Evolutionary conservation across 2,888 invertebrate species (phyloP), one percentile per base, ranked within the genome.

Genomic region (Taenaris catops): DNA sequence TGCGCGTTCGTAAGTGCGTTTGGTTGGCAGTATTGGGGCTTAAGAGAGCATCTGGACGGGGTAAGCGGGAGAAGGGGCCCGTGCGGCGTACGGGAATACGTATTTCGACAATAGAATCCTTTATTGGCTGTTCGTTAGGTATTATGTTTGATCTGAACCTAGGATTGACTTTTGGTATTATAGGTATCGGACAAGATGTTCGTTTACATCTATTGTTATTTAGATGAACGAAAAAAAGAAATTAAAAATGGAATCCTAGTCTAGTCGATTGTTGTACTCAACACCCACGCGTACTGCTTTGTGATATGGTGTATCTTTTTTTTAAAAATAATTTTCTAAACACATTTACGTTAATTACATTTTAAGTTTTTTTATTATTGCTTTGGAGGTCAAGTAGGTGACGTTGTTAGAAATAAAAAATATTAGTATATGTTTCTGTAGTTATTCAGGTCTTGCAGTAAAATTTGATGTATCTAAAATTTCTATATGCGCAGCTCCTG

Each of bases 121-220:
- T 64, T 63, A 64, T 63, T 63, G 55, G 51, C 53, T n/a, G n/a
- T n/a, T 51, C 38, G 59, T 61, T 68, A 71, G 64, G 63, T 58
- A 69, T 63, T 63, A 58, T 61, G 48, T 53, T 52, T 19, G 49
- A 58, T 58, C 60, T 64, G 45, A 62, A 49, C 58, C 72, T 78
- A 76, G 61, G 50, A 61, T 60, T 51, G 57, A 59, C 58, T 51
- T 64, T 66, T 62, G 58, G 53, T 59, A 58, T 61, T 59, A 50
- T 53, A 62, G 53, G 50, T 55, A 58, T 55, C 46, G 38, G 26
- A 29, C 34, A 23, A 31, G 41, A 43, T 41, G 62, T 63, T 75
- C 65, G 56, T 75, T 76, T 72, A 63, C 50, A 40, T 45, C 69
- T 61, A 78, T 79, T 79, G 76, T 78, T 71, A 51, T 49, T 38